A percentile compares a stretch with the other conserved stretches of the same genome.
These are phyloP conservation scores for Molossus alvarezi DNA, from an alignment of 2,797 vertebrate species.

Conservation along the genomic window DNA sequence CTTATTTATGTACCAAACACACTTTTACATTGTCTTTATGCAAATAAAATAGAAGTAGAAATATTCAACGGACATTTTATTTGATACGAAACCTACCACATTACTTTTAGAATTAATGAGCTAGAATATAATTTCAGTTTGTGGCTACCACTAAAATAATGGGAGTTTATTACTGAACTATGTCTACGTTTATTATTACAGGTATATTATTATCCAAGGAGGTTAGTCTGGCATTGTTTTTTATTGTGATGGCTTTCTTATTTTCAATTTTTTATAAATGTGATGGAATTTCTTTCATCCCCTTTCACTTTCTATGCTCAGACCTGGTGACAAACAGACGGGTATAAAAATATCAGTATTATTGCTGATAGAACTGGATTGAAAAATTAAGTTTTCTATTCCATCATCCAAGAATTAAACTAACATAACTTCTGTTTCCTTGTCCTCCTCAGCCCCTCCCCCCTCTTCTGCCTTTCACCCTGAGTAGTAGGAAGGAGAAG, in stretches of 20 bases:
- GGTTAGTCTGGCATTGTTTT: constrained; percentile 25
- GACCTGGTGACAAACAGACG: not conserved
- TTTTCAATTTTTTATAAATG: not conserved
- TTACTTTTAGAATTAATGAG: constrained; percentile 40
- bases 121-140: constrained; percentile 19
- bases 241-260: constrained; percentile 48
- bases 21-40: not conserved
- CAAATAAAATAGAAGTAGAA: constrained; percentile 33
- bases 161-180: not conserved
- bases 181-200: not conserved
- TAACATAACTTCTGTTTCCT: not conserved
- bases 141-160: not conserved
- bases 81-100: not conserved
- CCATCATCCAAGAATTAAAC: not conserved
- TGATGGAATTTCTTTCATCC: constrained; percentile 11
- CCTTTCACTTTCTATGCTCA: constrained; percentile 49
- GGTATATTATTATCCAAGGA: not conserved
- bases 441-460: not conserved
- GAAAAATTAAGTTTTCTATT: constrained; percentile 39
- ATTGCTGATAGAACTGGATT: not conserved
- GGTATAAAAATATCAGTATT: constrained; percentile 1
- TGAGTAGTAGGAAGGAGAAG: not conserved
- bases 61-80: not conserved
- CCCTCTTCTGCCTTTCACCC: not conserved
- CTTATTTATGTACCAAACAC: constrained; percentile 34